These are phyloP conservation scores for Ernsta delagoae DNA, from an alignment of 2,888 invertebrate genomes.

Conservation along the genomic window DNA sequence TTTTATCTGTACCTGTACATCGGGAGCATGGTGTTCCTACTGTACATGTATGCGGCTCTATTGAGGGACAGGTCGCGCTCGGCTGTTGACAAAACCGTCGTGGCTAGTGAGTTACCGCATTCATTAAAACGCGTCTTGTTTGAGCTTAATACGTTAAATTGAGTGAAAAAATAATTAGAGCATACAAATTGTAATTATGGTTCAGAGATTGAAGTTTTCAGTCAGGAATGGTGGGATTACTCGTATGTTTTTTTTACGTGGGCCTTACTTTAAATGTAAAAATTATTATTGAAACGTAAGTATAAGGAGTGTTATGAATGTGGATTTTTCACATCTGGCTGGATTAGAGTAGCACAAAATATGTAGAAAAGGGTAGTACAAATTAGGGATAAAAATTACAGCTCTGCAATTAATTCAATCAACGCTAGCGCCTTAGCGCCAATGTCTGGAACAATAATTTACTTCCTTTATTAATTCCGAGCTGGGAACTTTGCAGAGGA, in stretches of 20 bases:
- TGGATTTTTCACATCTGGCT: no score
- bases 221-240: no score
- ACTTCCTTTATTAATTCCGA: conserved; percentile 6
- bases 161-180: no score
- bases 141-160: neutral
- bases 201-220: no score
- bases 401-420: neutral
- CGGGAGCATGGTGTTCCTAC: conserved; percentile 93
- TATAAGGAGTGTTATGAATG: no score
- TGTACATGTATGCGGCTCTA: conserved; percentile 93
- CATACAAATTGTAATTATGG: no score
- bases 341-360: no score
- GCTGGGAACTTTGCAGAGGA: conserved; percentile 19
- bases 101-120: conserved; percentile 76
- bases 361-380: no score
- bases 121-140: neutral
- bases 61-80: conserved; percentile 87
- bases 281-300: no score
- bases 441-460: conserved; percentile 11
- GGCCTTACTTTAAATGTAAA: no score
- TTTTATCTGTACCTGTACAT: conserved; percentile 95
- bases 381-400: neutral
- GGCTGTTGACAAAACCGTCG: conserved; percentile 69
- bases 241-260: no score
- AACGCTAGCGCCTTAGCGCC: neutral